Evolutionary conservation across 2,888 invertebrate species (phyloP).

Genomic region (Catocala fraxini): DNA sequence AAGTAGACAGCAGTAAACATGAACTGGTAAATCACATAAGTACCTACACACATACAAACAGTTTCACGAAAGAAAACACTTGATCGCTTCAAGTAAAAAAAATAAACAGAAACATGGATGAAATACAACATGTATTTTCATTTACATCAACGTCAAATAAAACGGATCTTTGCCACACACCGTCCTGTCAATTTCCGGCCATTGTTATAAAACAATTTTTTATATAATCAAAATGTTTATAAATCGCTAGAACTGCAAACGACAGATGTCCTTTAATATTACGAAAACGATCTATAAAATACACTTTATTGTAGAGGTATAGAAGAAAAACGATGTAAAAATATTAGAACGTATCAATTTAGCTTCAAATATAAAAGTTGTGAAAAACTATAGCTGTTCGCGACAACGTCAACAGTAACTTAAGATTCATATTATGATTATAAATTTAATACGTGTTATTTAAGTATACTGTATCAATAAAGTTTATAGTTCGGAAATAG

Average conservation of each 20-base stretch:
- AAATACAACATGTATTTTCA: slow-evolving; percentile 2
- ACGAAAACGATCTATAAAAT: slow-evolving; percentile 23
- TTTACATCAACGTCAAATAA: slow-evolving; percentile 24
- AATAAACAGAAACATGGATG: neutral
- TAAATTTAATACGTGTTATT: too few relatives aligned
- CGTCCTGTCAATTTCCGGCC: slow-evolving; percentile 6
- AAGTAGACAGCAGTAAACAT: neutral
- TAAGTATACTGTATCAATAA: too few relatives aligned
- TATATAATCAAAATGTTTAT: slow-evolving; percentile 16
- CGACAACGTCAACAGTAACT: too few relatives aligned
- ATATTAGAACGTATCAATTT: too few relatives aligned
- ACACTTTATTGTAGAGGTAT: neutral
- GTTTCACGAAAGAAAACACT: neutral
- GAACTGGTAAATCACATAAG: neutral
- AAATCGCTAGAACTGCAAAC: slow-evolving; percentile 19
- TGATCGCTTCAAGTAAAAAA: neutral
- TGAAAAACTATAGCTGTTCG: too few relatives aligned
- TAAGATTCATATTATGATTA: too few relatives aligned
- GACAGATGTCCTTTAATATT: slow-evolving; percentile 23
- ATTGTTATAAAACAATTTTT: slow-evolving; percentile 27
- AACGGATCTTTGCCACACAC: slow-evolving; percentile 17
- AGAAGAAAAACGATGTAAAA: too few relatives aligned
- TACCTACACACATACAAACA: neutral
- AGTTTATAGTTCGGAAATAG: too few relatives aligned
- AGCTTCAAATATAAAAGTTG: too few relatives aligned